Evolutionary conservation across 2,113 vertebrate genomes (phyloP).

Genomic region (Callipepla californica): DNA sequence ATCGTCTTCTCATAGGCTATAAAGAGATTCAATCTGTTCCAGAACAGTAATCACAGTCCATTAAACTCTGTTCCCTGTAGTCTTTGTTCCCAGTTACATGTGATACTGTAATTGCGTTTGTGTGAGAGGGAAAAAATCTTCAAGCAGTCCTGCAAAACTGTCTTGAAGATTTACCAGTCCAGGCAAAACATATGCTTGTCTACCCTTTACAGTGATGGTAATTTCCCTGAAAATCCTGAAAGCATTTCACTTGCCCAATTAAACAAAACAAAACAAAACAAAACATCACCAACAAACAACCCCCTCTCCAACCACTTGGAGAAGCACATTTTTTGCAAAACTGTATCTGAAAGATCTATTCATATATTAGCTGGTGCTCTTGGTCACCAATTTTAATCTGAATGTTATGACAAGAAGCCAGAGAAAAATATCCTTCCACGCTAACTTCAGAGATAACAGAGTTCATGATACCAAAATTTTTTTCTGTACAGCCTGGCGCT

Average conservation of each 20-base stretch:
- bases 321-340: not conserved
- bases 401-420: not conserved
- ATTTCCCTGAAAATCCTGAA: not conserved
- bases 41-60: slow-evolving; percentile 91
- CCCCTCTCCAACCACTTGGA: not conserved
- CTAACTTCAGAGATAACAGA: not conserved
- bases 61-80: slow-evolving; percentile 89
- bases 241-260: not conserved
- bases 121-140: slow-evolving; percentile 22
- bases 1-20: slow-evolving; percentile 83
- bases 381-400: not conserved
- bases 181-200: not conserved
- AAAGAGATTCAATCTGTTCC: slow-evolving; percentile 90
- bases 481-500: not conserved
- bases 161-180: slow-evolving; percentile 10
- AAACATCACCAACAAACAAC: not conserved
- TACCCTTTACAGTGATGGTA: not conserved
- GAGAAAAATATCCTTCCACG: not conserved
- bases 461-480: not conserved
- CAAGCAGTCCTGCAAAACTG: slow-evolving; percentile 24
- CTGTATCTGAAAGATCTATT: not conserved
- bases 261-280: not conserved
- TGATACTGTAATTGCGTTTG: slow-evolving; percentile 69
- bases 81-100: slow-evolving; percentile 85
- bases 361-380: not conserved